Conservation (phyloP, 2,797 vertebrate species). For the Acanthiza pusilla region DNA sequence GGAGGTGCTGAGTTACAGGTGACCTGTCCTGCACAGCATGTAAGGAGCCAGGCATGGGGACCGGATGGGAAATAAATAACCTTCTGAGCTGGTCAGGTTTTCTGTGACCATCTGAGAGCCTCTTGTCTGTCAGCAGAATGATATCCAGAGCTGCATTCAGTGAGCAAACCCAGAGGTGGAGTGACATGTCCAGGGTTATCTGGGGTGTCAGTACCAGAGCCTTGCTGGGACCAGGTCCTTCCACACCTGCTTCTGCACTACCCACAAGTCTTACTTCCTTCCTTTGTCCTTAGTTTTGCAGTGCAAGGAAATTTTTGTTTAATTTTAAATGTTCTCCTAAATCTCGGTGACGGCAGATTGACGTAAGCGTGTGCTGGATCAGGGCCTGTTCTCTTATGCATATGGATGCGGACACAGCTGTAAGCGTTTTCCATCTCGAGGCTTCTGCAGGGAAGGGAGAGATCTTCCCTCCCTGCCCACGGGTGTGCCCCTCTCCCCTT, state of each 20-base stretch:
- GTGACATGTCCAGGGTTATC: neutral
- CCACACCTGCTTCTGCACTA: neutral
- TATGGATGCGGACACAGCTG: constrained; percentile 48
- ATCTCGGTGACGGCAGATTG: constrained; percentile 49
- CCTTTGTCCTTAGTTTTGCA: constrained; percentile 38
- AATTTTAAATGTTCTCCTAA: constrained; percentile 44
- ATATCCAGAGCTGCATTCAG: neutral
- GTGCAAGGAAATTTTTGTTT: constrained; percentile 14
- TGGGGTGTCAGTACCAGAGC: neutral
- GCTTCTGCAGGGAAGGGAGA: neutral
- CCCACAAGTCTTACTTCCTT: neutral
- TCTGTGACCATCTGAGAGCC: neutral
- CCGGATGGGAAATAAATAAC: neutral
- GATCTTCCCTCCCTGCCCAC: neutral
- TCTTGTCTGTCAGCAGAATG: neutral
- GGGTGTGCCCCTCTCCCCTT: neutral
- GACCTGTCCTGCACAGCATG: rapidly evolving
- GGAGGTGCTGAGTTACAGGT: neutral
- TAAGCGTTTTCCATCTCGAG: constrained; percentile 30
- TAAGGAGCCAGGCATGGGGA: neutral
- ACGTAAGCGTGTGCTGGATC: constrained; percentile 54
- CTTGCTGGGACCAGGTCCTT: neutral
- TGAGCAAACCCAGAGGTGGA: neutral
- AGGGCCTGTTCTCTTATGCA: constrained; percentile 58
- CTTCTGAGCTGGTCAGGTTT: neutral